Conservation (phyloP, 2,888 invertebrate genomes). For the Chalcosyrphus nemorum region DNA sequence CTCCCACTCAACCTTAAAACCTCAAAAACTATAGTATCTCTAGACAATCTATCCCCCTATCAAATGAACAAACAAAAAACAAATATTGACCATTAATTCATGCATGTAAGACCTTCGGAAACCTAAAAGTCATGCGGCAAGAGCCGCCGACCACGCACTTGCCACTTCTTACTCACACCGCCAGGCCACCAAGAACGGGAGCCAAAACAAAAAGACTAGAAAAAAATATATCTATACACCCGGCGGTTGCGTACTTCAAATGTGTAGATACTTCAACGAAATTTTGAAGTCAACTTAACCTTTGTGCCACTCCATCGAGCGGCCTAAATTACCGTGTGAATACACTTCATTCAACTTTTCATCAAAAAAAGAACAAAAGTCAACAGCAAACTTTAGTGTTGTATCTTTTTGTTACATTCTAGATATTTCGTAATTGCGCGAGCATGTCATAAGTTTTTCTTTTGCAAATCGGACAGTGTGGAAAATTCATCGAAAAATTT, state of each 20-base stretch:
- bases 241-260: background rate
- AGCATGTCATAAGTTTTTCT: conserved; percentile 36
- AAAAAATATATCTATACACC: background rate
- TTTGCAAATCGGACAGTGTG: conserved; percentile 27
- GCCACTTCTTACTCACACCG: background rate
- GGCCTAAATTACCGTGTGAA: conserved; percentile 37
- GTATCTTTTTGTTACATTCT: conserved; percentile 5
- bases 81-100: conserved; percentile 16
- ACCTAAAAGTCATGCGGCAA: conserved; percentile 4
- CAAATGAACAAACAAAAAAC: conserved; percentile 5
- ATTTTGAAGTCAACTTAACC: conserved; percentile 21
- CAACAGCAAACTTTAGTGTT: conserved; percentile 11
- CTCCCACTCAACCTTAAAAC: conserved; percentile 37
- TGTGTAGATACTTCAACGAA: background rate
- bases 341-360: conserved; percentile 12
- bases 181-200: conserved; percentile 26
- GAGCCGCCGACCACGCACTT: conserved; percentile 24
- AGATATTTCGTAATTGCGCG: conserved; percentile 15
- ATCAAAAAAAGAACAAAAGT: background rate
- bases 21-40: background rate
- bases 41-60: background rate
- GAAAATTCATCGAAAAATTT: conserved; percentile 41
- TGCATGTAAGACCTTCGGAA: conserved; percentile 23
- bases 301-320: conserved; percentile 19
- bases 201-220: conserved; percentile 14